Evolutionary conservation across 2,888 invertebrate species (phyloP), one percentile per base, ranked within the genome.

Genomic region (Synanthedon tipuliformis): DNA sequence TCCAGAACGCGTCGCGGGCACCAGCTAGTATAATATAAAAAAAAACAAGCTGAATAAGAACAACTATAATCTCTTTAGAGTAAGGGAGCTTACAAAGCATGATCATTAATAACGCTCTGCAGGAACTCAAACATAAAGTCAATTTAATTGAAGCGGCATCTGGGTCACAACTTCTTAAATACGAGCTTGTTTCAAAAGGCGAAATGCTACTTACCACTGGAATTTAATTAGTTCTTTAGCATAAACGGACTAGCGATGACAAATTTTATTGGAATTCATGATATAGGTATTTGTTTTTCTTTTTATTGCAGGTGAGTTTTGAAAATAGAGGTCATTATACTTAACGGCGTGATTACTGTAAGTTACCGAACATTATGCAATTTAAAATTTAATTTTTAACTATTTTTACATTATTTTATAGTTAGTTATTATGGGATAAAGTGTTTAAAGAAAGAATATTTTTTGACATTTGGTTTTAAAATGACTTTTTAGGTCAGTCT

Each of bases 111-210:
- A 72, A 72, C 57, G 58, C 56, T 56, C 54, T 60, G 57, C 54
- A 61, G 56, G 60, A 68, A 71, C 67, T 68, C 62, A 69, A 71
- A 69, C 65, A 68, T 61, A 62, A 70, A 72, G 71, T 71, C 65
- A 66, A 69, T 68, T 72, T 68, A 68, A 66, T 65, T 65, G 61
- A 56, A 61, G 59, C 60, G 59, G 59, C 59, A 59, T 60, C 61
- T 62, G 62, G 57, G 57, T 55, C 52, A 53, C 56, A 60, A 61
- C 60, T 61, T 61, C 58, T 59, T 61, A 59, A 63, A 63, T 55
- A 54, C 57, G 58, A 59, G 48, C 57, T 52, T 53, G 53, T 51
- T 53, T 55, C 58, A 55, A 57, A 65, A 60, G 50, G 57, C 56
- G 55, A 53, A 57, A 59, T 56, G 55, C 60, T 61, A 59, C 58